Evolutionary conservation across 2,797 vertebrate genomes (phyloP).

Genomic region (Liasis olivaceus): DNA sequence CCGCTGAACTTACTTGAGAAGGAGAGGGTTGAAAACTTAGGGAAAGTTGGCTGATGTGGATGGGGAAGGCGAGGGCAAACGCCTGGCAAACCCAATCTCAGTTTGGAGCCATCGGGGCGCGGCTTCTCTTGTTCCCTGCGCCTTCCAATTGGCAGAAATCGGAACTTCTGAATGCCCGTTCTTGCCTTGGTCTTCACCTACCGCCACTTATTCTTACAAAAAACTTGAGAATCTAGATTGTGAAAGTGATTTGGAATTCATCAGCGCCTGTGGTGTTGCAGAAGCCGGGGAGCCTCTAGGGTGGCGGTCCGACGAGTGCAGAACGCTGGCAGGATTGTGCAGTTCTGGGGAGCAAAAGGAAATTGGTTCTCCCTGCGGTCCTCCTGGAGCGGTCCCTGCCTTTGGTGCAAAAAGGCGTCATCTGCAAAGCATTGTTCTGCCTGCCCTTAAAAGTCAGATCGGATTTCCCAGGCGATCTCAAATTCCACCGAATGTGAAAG

Average conservation of each 20-base stretch:
- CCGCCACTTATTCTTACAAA: background rate
- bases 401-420: background rate
- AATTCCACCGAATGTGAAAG: slow-evolving; percentile 11
- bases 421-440: slow-evolving; percentile 35
- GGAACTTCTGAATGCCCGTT: background rate
- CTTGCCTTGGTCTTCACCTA: background rate
- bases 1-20: too few relatives aligned
- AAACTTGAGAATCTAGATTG: too few relatives aligned
- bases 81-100: background rate
- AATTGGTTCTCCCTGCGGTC: background rate
- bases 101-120: too few relatives aligned
- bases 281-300: background rate
- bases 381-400: background rate
- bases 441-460: accelerated
- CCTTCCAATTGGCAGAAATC: background rate
- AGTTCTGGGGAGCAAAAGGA: background rate
- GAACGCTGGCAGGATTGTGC: background rate
- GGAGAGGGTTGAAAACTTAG: background rate
- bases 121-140: accelerated
- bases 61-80: background rate
- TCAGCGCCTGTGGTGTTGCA: too few relatives aligned
- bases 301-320: background rate
- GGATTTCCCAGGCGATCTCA: slow-evolving; percentile 7
- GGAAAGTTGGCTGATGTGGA: background rate
- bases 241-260: too few relatives aligned